Percentiles rank a stretch among this genome's conserved stretches.
Evolutionary conservation across 2,888 invertebrate species (phyloP).

Genomic region (Portevinia maculata): DNA sequence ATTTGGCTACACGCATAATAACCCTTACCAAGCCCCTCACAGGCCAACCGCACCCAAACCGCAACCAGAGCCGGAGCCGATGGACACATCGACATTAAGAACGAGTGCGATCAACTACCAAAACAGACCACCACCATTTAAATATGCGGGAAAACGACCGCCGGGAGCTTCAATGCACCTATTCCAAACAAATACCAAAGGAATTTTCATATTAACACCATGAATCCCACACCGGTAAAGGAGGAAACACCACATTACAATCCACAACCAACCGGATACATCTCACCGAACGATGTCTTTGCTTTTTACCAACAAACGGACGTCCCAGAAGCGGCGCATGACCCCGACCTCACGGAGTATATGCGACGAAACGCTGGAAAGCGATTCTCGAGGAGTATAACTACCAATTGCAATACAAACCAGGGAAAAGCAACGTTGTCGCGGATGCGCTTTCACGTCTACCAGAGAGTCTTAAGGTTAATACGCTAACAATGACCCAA

Average conservation of each 20-base stretch:
- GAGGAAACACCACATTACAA: too few species aligned
- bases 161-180: too few species aligned
- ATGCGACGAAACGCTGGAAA: too few species aligned
- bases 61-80: conserved; percentile 34
- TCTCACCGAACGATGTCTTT: conserved; percentile 18
- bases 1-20: neutral
- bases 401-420: too few species aligned
- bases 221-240: too few species aligned
- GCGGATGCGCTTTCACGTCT: conserved; percentile 37
- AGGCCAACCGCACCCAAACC: conserved; percentile 28
- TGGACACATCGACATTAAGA: conserved; percentile 29
- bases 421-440: conserved; percentile 39
- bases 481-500: conserved; percentile 10
- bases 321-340: conserved; percentile 10
- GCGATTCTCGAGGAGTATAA: too few species aligned
- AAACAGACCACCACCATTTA: conserved; percentile 33
- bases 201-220: too few species aligned
- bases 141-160: too few species aligned
- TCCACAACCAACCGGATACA: conserved; percentile 16
- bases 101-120: conserved; percentile 29
- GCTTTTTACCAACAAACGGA: conserved; percentile 12
- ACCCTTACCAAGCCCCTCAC: conserved; percentile 9
- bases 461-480: conserved; percentile 3
- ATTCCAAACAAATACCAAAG: too few species aligned
- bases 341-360: conserved; percentile 21